Evolutionary conservation across 1,140 invertebrate genomes (phyloP).

Genomic region (Drosophila eugracilis): DNA sequence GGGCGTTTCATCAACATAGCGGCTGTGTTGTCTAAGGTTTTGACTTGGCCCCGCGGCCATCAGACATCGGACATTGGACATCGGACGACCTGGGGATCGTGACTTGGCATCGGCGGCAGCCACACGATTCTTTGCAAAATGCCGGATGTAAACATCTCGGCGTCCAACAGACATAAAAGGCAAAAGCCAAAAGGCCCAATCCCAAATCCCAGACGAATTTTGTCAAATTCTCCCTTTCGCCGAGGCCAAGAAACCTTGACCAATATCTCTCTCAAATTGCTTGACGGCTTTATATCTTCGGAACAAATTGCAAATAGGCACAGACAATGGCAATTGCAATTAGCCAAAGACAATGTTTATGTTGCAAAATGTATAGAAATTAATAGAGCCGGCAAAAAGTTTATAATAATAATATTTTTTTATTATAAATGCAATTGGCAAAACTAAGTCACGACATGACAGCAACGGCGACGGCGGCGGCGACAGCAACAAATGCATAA

Average conservation of each 20-base stretch:
- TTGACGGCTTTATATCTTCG: constrained; percentile 39
- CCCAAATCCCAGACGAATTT: constrained; percentile 49
- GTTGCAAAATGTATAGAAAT: constrained; percentile 66
- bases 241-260: constrained; percentile 71
- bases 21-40: constrained; percentile 26
- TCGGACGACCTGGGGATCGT: constrained; percentile 51
- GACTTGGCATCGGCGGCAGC: constrained; percentile 67
- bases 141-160: constrained; percentile 59
- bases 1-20: constrained; percentile 62
- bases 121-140: constrained; percentile 81
- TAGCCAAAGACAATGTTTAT: constrained; percentile 69
- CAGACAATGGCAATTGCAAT: constrained; percentile 68
- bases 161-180: constrained; percentile 18
- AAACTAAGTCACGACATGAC: constrained; percentile 74
- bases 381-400: constrained; percentile 61
- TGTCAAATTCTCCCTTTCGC: constrained; percentile 77
- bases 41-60: constrained; percentile 42
- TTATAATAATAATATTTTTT: constrained; percentile 24
- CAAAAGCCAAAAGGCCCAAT: constrained; percentile 30
- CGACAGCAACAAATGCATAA: constrained; percentile 63
- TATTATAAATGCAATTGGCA: constrained; percentile 74
- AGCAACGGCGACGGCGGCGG: constrained; percentile 13
- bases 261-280: no score
- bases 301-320: constrained; percentile 65
- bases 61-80: constrained; percentile 48